A percentile compares a stretch with the other conserved stretches of the same genome.
phyloP scores from a whole-genome alignment of 2,797 vertebrate species.

The Numenius phaeopus region DNA sequence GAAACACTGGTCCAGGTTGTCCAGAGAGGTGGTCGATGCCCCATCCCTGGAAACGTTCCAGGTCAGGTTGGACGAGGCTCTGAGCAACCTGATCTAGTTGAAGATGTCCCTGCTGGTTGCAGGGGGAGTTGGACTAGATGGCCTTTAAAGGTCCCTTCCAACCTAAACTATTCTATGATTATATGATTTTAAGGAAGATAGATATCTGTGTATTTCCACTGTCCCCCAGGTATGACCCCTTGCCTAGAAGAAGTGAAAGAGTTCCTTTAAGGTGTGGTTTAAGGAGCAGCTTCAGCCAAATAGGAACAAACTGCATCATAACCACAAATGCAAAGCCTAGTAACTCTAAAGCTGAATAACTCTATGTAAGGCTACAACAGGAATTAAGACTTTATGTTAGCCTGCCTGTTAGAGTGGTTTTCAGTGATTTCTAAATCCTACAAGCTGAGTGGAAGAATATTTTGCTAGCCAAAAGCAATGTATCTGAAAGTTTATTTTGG shows the following conservation, averaged over 20 bases:
- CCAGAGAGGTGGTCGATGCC: not conserved
- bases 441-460: not conserved
- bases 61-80: fast-evolving
- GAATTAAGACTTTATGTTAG: not conserved
- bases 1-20: not conserved
- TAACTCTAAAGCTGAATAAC: not conserved
- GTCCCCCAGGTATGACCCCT: not conserved
- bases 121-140: not conserved
- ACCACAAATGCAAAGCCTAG: not conserved
- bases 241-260: not conserved
- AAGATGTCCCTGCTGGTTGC: not conserved
- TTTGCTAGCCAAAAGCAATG: not conserved
- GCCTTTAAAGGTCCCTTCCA: not conserved
- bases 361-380: not conserved
- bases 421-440: not conserved
- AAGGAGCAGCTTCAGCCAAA: not conserved
- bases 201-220: not conserved
- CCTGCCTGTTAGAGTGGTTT: not conserved
- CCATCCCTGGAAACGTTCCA: not conserved
- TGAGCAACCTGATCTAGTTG: not conserved
- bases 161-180: not conserved
- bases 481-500: not conserved
- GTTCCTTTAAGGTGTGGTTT: not conserved
- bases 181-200: not conserved
- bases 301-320: not conserved